A percentile compares a stretch with the other conserved stretches of the same genome.
Conservation (phyloP, 2,113 vertebrate genomes). For the Myiozetetes cayanensis region DNA sequence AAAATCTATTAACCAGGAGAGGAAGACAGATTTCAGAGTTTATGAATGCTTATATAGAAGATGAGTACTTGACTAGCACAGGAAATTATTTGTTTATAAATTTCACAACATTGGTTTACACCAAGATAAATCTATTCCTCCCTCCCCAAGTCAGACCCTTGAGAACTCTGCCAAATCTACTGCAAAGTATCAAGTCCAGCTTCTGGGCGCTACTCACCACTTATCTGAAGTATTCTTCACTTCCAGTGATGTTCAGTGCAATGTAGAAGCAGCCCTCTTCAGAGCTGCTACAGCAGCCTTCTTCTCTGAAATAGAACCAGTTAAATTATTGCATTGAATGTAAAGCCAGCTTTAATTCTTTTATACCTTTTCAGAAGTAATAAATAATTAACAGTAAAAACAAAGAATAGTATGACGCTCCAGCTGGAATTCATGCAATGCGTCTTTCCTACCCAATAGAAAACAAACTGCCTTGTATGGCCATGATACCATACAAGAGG, state of each 20-base stretch:
- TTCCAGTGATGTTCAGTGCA: neutral
- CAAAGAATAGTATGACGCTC: neutral
- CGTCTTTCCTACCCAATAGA: neutral
- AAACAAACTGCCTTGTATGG: conserved; percentile 16
- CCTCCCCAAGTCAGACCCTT: neutral
- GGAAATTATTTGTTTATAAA: neutral
- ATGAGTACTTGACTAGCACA: neutral
- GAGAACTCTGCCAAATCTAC: neutral
- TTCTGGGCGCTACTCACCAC: neutral
- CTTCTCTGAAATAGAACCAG: neutral
- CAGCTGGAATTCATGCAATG: neutral
- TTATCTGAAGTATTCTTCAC: neutral
- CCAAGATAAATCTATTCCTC: neutral
- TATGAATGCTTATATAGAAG: neutral
- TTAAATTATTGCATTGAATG: neutral
- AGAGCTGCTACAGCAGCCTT: neutral
- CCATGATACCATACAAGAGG: neutral
- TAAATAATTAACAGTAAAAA: conserved; percentile 53
- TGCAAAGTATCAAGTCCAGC: neutral
- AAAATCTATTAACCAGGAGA: neutral
- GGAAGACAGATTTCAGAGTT: neutral
- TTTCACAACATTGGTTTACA: neutral
- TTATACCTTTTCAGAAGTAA: conserved; percentile 1
- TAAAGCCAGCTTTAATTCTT: neutral
- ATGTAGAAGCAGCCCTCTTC: neutral